A percentile compares a stretch with the other conserved stretches of the same genome.
Evolutionary conservation across 2,888 invertebrate species (phyloP).

Genomic region (Dryocosmus kuriphilus): DNA sequence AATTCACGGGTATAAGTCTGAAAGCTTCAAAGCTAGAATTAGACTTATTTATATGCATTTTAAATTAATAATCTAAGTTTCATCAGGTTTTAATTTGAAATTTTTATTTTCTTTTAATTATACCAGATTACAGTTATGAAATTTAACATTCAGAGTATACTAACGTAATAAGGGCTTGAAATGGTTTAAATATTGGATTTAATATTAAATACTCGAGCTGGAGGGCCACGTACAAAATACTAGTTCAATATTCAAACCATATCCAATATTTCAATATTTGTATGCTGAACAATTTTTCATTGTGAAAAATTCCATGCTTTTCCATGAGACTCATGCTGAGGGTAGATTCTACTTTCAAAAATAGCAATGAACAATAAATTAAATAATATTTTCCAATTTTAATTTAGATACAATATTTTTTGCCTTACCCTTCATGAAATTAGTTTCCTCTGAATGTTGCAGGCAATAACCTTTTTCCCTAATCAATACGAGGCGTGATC

Average conservation of each 20-base stretch:
- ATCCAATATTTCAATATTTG: constrained; percentile 2
- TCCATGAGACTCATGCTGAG: background rate
- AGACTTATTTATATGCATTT: too few species aligned
- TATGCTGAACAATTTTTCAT: background rate
- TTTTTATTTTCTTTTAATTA: background rate
- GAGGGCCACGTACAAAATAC: background rate
- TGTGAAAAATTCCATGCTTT: background rate
- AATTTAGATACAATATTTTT: background rate
- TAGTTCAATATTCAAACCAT: background rate
- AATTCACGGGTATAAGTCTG: too few species aligned
- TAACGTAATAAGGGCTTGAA: background rate
- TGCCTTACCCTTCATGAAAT: background rate
- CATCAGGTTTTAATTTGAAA: too few species aligned
- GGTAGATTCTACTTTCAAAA: too few species aligned
- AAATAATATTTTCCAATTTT: background rate
- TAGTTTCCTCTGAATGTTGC: background rate
- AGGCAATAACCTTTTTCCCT: constrained; percentile 15
- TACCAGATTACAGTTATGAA: background rate
- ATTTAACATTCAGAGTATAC: background rate
- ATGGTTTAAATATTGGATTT: background rate
- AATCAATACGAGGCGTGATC: too few species aligned
- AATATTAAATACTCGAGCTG: background rate
- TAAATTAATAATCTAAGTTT: too few species aligned
- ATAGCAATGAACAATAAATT: too few species aligned
- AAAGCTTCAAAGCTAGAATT: too few species aligned